Conservation (phyloP, 2,888 invertebrate species). For the Aphrophora alni region DNA sequence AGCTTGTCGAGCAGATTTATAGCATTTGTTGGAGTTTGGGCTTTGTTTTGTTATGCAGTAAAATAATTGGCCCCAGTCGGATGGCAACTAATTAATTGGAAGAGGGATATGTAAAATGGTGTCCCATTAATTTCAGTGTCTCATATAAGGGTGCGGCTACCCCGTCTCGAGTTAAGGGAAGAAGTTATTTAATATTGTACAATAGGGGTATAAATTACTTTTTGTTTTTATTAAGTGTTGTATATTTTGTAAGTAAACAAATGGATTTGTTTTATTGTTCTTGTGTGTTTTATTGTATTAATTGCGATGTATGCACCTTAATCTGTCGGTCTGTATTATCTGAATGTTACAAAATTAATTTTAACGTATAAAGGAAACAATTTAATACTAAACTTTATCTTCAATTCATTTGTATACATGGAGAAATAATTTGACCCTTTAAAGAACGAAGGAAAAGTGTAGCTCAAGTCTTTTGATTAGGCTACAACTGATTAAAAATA, state of each 20-base stretch:
- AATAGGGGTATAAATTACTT: slow-evolving; percentile 31
- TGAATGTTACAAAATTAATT: too few species aligned
- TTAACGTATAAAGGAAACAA: too few species aligned
- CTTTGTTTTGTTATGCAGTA: slow-evolving; percentile 6
- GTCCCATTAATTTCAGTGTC: not conserved
- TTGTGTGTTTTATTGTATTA: not conserved
- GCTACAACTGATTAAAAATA: too few species aligned
- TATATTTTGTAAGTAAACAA: not conserved
- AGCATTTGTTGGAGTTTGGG: not conserved
- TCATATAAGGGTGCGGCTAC: slow-evolving; percentile 9
- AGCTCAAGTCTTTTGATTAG: too few species aligned
- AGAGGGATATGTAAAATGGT: slow-evolving; percentile 9
- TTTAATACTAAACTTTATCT: too few species aligned
- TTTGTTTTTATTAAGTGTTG: slow-evolving; percentile 22
- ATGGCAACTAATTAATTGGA: slow-evolving; percentile 9
- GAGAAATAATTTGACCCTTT: too few species aligned
- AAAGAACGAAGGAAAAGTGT: too few species aligned
- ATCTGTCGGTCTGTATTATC: too few species aligned
- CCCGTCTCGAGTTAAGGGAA: not conserved
- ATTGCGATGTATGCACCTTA: too few species aligned
- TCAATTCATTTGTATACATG: too few species aligned
- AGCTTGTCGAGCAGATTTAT: not conserved
- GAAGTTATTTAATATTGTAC: slow-evolving; percentile 31
- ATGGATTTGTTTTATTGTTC: not conserved
- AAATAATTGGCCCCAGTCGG: slow-evolving; percentile 4